Base-by-base conservation (phyloP, 2,113 vertebrate genomes). In the Poeciliopsis retropinna region DNA sequence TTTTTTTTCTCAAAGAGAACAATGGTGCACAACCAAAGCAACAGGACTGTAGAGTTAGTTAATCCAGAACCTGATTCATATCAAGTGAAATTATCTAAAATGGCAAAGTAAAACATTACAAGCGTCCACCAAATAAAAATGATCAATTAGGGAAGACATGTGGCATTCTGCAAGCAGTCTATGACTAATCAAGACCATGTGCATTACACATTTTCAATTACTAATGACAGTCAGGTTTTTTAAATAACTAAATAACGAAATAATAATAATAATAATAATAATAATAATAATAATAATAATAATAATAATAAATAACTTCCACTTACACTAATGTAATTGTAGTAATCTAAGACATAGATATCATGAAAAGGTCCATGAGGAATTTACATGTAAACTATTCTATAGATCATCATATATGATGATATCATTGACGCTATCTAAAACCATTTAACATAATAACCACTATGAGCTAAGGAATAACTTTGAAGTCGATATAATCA, bases 51-150 rank as follows among this genome's bases (percentile, higher is more conserved):
- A 68, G 34, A 22, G 22, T 14, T 44, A 57, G 32, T 22, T 62
- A 22, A 78, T 68, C 64, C 15, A 76, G 28, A 67, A 44, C 72
- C 11, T 19, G 41, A 76, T 68, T 74, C 13, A 30, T 57, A 73
- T 61, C 34, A 34, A 44, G 75, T 54, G 7, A 79, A 61, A 60
- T 41, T 28, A 28, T 64, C 5, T 67, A 74, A 72, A 65, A 28
- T 54, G 27, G 31, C 4, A 71, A 34, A 31, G 5, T 27, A 64
- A 73, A 75, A 80, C 27, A 9, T 60, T n/a, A 1, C 28, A 63
- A 65, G 29, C 4, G 12, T 27, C 70, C 17, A 41, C 47, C 79
- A 67, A 84, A 80, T 78, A 67, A 81, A 75, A 74, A 76, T 14
- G 65, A 30, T 72, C 32, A 73, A 28, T 69, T 62, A 81, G 66